Conservation (phyloP, 2,797 vertebrate species). For the Apogon hyalosoma region DNA sequence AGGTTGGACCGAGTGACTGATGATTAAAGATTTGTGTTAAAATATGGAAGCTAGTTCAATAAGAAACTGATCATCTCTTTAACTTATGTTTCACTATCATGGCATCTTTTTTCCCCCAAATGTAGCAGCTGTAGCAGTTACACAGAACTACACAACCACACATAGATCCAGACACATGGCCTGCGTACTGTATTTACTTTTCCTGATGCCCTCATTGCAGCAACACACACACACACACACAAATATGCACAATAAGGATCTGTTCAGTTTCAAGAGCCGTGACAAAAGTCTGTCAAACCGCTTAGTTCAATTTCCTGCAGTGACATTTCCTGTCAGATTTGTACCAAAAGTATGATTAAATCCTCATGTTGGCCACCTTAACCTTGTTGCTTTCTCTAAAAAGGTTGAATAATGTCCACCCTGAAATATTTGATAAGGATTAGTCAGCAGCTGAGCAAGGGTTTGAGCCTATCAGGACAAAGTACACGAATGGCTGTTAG, state of each 20-base stretch:
- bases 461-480: not conserved
- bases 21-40: too few species aligned
- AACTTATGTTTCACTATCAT: conserved; percentile 31
- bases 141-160: too few species aligned
- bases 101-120: not conserved
- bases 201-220: not conserved
- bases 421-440: not conserved
- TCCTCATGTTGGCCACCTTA: not conserved
- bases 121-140: too few species aligned
- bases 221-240: not conserved
- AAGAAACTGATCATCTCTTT: conserved; percentile 6
- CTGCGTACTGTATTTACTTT: too few species aligned
- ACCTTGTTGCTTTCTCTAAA: not conserved
- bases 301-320: too few species aligned
- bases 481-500: not conserved
- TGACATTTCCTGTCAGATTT: not conserved
- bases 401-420: not conserved
- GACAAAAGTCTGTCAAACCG: too few species aligned
- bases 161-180: too few species aligned
- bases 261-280: not conserved
- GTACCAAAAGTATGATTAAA: not conserved
- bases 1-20: too few species aligned
- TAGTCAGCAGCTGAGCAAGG: too few species aligned
- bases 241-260: not conserved
- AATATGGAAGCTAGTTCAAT: not conserved